phyloP scores from a whole-genome alignment of 1,140 invertebrate species.

The Temnothorax nylanderi region DNA sequence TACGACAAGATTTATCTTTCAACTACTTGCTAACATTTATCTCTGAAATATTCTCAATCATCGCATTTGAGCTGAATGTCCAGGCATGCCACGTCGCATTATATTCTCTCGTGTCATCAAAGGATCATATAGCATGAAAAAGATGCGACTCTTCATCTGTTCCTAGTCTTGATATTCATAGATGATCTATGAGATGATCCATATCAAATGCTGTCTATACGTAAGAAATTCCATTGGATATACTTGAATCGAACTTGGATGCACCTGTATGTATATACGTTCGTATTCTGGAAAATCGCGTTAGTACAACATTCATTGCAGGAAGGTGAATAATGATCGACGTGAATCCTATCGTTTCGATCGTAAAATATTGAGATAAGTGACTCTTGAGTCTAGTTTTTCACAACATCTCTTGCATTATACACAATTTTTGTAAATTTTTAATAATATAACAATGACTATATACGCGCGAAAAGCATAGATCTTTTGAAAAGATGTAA shows the following conservation, averaged over 20 bases:
- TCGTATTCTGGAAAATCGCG: conserved; percentile 5
- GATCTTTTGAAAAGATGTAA: conserved; percentile 30
- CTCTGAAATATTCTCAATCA: conserved; percentile 33
- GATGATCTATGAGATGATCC: background rate
- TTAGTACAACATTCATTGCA: conserved; percentile 41
- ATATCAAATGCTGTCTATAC: background rate
- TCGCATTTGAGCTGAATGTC: conserved; percentile 63
- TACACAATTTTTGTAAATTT: conserved; percentile 16
- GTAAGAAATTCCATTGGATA: conserved; percentile 18
- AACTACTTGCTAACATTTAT: conserved; percentile 44
- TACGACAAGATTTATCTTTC: background rate
- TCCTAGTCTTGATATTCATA: conserved; percentile 39
- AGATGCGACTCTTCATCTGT: conserved; percentile 51
- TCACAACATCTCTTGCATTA: background rate
- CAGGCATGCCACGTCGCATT: conserved; percentile 70
- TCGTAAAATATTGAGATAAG: conserved; percentile 13
- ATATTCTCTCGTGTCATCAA: conserved; percentile 61
- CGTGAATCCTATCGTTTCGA: background rate
- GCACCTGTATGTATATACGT: conserved; percentile 33
- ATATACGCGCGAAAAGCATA: background rate
- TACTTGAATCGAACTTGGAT: conserved; percentile 21
- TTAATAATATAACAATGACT: background rate
- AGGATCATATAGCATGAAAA: conserved; percentile 70
- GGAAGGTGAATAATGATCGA: background rate
- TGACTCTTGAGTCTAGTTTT: background rate